Base-by-base conservation (phyloP, 1,140 invertebrate genomes). In the Apis cerana region DNA sequence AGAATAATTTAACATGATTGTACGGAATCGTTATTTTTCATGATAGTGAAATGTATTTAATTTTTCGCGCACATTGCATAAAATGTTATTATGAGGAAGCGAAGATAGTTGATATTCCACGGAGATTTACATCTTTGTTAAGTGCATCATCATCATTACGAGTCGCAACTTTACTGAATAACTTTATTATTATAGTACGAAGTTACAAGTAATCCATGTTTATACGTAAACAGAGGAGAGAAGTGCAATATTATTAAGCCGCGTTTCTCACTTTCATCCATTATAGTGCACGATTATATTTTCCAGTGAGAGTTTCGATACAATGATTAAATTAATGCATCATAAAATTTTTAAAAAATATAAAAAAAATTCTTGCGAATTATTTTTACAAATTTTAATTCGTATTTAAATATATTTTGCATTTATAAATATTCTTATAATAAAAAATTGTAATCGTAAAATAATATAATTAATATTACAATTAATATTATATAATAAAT, bases 141-240 rank as follows among this genome's bases (percentile, higher is more conserved):
- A 74, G 50, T 64, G 70, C 21, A 43, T 65, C 78, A 65, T 74
- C 68, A 17, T 62, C 61, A 62, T 65, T 48, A 56, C 69, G 52
- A 65, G 27, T 48, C 19, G 50, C 48, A 21, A 62, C 23, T 65
- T 74, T 11, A 54, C 15, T 12, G 52, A 23, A 56, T 80, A 74
- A 74, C 59, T 74, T 74, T 19, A 65, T 74, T 33, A 54, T 43
- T 43, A 19, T 15, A 59, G 21, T 27, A 59, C n/a, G 0, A 72
- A 74, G 78, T 74, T 80, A 43, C 33, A 54, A 74, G 69, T 33
- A 43, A 61, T 65, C 13, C 58, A 52, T 19, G 27, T 43, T 56
- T 64, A 48, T 52, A 33, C 43, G 21, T n/a, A 15, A 27, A 19
- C 50, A 43, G 8, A 21, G 4, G 5, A 19, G 33, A 8, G 62